A percentile compares a stretch with the other conserved stretches of the same genome.
phyloP scores from a whole-genome alignment of 2,888 invertebrate species.

The Pelosia muscerda region DNA sequence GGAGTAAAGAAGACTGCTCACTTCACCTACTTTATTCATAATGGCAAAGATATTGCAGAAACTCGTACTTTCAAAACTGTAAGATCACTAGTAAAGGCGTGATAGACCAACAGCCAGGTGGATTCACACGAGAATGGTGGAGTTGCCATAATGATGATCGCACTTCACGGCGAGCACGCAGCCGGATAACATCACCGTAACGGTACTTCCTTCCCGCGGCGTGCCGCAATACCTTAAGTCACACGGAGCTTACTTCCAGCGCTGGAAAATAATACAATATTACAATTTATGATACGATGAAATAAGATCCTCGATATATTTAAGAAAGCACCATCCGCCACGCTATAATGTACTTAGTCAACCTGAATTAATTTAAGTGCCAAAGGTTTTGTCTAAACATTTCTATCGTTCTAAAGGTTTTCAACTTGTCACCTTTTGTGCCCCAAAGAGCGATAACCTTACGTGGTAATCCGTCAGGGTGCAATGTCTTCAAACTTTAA shows the following conservation, averaged over 20 bases:
- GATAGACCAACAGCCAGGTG: background rate
- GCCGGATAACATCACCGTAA: slow-evolving; percentile 17
- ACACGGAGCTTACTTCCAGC: background rate
- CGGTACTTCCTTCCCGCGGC: slow-evolving; percentile 19
- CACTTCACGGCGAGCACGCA: background rate
- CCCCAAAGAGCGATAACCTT: background rate
- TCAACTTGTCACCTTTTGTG: background rate
- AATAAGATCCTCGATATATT: too few relatives aligned
- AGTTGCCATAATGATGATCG: slow-evolving; percentile 12
- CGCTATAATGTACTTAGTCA: background rate
- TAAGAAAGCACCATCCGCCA: background rate
- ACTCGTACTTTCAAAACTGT: background rate
- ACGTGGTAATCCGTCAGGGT: background rate
- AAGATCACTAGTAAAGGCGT: background rate
- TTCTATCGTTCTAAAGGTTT: background rate
- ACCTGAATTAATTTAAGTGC: background rate
- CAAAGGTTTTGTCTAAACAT: too few relatives aligned
- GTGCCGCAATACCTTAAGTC: background rate
- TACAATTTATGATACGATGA: background rate
- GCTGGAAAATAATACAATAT: background rate
- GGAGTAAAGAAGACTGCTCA: too few relatives aligned
- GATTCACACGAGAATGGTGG: slow-evolving; percentile 7
- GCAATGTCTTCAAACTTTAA: background rate
- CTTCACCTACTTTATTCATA: background rate
- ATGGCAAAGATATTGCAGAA: background rate